A percentile compares a stretch with the other conserved stretches of the same genome.
These are phyloP conservation scores for Marmota flaviventris DNA, from an alignment of 2,113 vertebrate species.

Conservation along the genomic window DNA sequence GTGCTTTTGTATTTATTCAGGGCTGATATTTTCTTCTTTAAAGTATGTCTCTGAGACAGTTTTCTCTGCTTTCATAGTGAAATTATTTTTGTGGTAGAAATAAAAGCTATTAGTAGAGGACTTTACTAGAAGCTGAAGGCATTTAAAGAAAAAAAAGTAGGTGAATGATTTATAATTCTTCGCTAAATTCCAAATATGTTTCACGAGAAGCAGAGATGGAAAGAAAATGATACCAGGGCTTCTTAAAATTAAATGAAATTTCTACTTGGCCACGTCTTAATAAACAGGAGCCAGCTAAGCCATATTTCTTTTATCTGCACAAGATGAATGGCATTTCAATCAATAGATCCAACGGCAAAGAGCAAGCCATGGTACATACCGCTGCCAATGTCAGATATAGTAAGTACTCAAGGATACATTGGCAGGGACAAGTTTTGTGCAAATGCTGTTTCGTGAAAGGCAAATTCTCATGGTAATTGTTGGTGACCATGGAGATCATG, in stretches of 20 bases:
- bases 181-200: slow-evolving; percentile 68
- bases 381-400: slow-evolving; percentile 81
- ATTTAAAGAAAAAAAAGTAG: background rate
- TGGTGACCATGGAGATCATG: slow-evolving; percentile 81
- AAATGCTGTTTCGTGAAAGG: slow-evolving; percentile 80
- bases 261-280: slow-evolving; percentile 84
- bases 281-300: slow-evolving; percentile 79
- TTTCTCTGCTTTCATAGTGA: slow-evolving; percentile 9
- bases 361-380: slow-evolving; percentile 58
- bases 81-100: slow-evolving; percentile 56
- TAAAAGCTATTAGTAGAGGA: slow-evolving; percentile 69
- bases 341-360: slow-evolving; percentile 82
- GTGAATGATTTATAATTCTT: slow-evolving; percentile 58
- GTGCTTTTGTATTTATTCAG: background rate
- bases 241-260: slow-evolving; percentile 83
- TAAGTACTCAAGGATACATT: slow-evolving; percentile 74
- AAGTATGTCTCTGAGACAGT: slow-evolving; percentile 32
- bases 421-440: slow-evolving; percentile 70
- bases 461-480: slow-evolving; percentile 76
- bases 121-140: slow-evolving; percentile 32
- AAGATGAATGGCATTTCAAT: slow-evolving; percentile 85
- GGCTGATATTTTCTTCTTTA: slow-evolving; percentile 37
- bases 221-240: slow-evolving; percentile 71
- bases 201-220: slow-evolving; percentile 64
- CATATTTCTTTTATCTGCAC: slow-evolving; percentile 81